These are phyloP conservation scores for Cyprinodon tularosa DNA, from an alignment of 2,113 vertebrate genomes.

Conservation along the genomic window DNA sequence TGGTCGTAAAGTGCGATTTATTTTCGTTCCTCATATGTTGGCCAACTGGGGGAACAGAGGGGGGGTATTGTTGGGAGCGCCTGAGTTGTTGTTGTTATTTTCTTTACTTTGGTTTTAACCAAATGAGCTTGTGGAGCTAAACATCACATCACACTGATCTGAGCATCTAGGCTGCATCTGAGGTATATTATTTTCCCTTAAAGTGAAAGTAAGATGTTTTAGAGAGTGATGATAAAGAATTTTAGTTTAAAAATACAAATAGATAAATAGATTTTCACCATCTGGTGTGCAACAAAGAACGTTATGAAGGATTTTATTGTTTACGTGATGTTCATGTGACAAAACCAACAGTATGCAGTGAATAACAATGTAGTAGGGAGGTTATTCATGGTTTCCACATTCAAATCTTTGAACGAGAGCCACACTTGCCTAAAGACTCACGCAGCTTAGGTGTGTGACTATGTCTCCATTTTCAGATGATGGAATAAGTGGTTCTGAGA, in stretches of 20 bases:
- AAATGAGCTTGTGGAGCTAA: neutral
- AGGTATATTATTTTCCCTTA: neutral
- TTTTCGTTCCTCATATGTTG: too few species aligned
- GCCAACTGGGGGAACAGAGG: too few species aligned
- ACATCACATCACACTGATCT: too few species aligned
- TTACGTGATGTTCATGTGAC: neutral
- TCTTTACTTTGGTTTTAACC: too few species aligned
- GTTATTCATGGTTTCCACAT: neutral
- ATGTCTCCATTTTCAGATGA: neutral
- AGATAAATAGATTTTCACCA: too few species aligned
- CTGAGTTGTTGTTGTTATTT: too few species aligned
- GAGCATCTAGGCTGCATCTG: too few species aligned
- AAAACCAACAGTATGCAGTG: neutral
- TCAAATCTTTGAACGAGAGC: neutral
- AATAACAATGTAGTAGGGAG: neutral
- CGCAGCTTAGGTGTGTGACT: too few species aligned
- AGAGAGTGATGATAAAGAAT: neutral
- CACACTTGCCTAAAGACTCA: too few species aligned
- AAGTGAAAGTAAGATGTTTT: neutral
- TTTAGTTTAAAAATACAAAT: neutral
- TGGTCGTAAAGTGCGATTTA: neutral
- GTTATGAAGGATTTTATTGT: too few species aligned
- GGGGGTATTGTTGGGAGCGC: too few species aligned
- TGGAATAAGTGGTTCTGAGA: neutral
- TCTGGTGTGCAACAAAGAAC: too few species aligned